Percentiles rank a stretch among this genome's conserved stretches.
Conservation (phyloP, 2,113 vertebrate genomes). For the Panthera uncia region DNA sequence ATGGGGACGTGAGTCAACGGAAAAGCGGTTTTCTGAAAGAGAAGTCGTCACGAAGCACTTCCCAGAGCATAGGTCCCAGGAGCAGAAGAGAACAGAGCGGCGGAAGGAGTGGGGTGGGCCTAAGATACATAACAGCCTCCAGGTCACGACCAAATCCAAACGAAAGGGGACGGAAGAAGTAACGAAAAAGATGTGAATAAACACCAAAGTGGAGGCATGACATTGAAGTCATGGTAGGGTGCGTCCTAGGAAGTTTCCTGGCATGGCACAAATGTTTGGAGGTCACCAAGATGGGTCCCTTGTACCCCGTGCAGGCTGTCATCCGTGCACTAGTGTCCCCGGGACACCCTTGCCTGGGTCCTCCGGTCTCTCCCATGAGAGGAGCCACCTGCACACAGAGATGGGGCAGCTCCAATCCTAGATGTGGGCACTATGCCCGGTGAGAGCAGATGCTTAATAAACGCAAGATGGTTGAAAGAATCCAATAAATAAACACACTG, state of each 20-base stretch:
- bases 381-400: not conserved
- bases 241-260: not conserved
- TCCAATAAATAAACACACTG: not conserved
- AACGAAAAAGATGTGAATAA: not conserved
- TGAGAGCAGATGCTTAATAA: not conserved
- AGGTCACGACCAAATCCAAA: not conserved
- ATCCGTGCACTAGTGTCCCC: fast-evolving
- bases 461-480: not conserved
- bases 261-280: fast-evolving
- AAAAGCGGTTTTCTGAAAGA: not conserved
- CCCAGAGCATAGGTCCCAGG: not conserved
- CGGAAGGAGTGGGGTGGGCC: not conserved
- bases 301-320: not conserved
- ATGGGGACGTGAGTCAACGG: not conserved
- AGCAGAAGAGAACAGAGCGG: not conserved
- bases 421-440: fast-evolving
- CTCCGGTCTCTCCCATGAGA: not conserved
- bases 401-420: not conserved
- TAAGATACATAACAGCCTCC: not conserved
- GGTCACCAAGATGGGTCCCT: fast-evolving
- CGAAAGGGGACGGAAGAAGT: not conserved
- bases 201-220: fast-evolving
- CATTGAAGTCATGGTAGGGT: too few relatives aligned
- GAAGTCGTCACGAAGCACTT: not conserved
- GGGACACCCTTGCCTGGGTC: not conserved